Conservation (phyloP, 92 coral and sea anemone genomes). For the Parazoanthus darwini region DNA sequence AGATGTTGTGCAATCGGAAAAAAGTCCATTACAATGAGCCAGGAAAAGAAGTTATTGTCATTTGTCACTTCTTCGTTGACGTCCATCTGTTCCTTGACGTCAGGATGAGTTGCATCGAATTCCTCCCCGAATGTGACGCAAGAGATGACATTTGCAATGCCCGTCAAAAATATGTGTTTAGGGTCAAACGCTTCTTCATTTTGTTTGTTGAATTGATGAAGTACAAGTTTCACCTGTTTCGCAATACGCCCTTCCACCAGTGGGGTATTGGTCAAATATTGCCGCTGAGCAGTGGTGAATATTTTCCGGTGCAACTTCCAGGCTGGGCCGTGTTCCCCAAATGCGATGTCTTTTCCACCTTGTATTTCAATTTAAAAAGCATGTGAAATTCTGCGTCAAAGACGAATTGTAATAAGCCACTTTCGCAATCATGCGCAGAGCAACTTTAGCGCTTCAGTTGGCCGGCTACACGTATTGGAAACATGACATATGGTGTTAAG, state of each 20-base stretch:
- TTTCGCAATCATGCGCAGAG: no score
- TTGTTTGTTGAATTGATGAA: neutral
- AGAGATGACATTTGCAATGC: neutral
- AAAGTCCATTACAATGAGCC: neutral
- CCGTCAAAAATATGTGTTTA: neutral
- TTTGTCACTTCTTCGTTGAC: neutral
- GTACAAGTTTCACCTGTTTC: neutral
- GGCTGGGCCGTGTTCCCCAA: neutral
- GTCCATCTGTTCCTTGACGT: neutral
- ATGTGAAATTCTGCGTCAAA: no score
- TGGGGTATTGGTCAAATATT: neutral
- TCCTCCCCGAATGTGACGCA: conserved; percentile 19
- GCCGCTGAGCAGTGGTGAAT: conserved; percentile 1
- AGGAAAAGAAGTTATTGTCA: neutral
- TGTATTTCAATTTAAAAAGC: no score
- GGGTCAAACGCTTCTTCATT: conserved; percentile 8
- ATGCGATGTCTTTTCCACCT: conserved; percentile 13
- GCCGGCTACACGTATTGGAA: no score
- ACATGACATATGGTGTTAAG: no score
- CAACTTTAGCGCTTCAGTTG: no score
- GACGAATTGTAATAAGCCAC: no score
- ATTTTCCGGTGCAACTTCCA: conserved; percentile 15
- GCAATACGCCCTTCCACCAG: conserved; percentile 15
- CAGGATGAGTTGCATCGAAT: conserved; percentile 9
- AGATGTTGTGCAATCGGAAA: neutral